These are phyloP conservation scores for Typhlichthys eigenmanni DNA, from an alignment of 2,797 vertebrate genomes.

Conservation along the genomic window DNA sequence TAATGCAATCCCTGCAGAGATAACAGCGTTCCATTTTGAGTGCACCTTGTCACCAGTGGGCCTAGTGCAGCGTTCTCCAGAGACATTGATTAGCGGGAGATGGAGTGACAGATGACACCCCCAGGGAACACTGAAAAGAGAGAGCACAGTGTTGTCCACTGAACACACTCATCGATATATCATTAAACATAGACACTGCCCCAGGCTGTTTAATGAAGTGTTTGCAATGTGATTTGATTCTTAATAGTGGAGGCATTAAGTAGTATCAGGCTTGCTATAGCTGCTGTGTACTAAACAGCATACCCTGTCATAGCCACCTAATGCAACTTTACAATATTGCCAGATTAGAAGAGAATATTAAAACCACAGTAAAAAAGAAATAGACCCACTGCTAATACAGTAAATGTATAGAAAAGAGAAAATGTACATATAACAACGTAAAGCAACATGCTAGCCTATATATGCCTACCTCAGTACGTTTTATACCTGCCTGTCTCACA, in stretches of 20 bases:
- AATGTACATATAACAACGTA: conserved; percentile 4
- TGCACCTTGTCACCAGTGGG: conserved; percentile 59
- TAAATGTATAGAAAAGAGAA: too few relatives aligned
- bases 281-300: conserved; percentile 78
- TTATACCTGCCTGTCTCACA: not conserved
- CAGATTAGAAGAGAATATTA: conserved; percentile 46
- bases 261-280: conserved; percentile 60
- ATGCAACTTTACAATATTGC: conserved; percentile 67
- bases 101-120: conserved; percentile 66
- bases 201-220: conserved; percentile 86
- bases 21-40: conserved; percentile 67
- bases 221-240: conserved; percentile 81
- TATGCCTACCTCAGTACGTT: too few relatives aligned
- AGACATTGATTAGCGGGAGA: conserved; percentile 66
- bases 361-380: too few relatives aligned
- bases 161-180: conserved; percentile 70
- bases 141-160: conserved; percentile 54
- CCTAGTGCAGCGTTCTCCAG: conserved; percentile 49
- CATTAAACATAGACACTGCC: conserved; percentile 86
- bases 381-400: too few relatives aligned
- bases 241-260: conserved; percentile 80
- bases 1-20: conserved; percentile 60
- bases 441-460: conserved; percentile 25
- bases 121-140: conserved; percentile 27
- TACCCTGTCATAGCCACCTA: conserved; percentile 45